Base-by-base conservation (phyloP, 2,797 vertebrate genomes). In the Poecilia velifera region DNA sequence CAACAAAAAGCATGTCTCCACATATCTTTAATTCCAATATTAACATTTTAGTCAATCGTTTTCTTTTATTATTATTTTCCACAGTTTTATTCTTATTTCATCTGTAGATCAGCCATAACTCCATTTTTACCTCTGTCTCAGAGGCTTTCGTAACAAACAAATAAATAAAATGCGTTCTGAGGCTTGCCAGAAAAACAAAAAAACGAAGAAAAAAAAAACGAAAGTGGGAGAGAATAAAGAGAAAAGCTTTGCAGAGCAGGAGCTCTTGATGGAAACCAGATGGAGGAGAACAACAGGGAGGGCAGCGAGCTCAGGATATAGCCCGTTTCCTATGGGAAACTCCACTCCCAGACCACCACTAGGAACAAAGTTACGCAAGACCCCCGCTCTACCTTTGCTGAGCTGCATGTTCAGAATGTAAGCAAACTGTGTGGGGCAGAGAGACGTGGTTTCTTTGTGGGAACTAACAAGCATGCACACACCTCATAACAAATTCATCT, bases 181-280 rank as follows among this genome's bases (percentile, higher is more conserved):
- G 53, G 25, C 34, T 41, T 68, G 49, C 59, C 10, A 84, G 88
- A 49, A 25, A 49, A 41, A 41, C 9, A 49, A 49, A 16, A 82
- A 22, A 82, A 64, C 6, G 62, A 47, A 18, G 34, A 25, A 49
- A 20, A 16, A 16, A 22, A 82, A 22, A 82, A 64, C 6, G 62
- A 47, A 18, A 31, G 34, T 55, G 31, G 9, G 13, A 68, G 57
- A 66, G 73, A 70, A 75, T 45, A 76, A 49, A 72, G 80, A 85
- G 86, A 46, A 84, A 92, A 84, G 31, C 39, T 49, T 73, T 8
- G 34, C 72, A 77, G 77, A 66, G 62, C 74, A 73, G 80, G 70
- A 76, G 76, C 53, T 73, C 77, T 86, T 93, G 90, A 96, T 95
- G 87, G 86, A 89, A 95, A 95, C 87, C 95, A 96, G 94, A 95